Evolutionary conservation across 2,888 invertebrate genomes (phyloP).

Genomic region (Stegophylla sp.): DNA sequence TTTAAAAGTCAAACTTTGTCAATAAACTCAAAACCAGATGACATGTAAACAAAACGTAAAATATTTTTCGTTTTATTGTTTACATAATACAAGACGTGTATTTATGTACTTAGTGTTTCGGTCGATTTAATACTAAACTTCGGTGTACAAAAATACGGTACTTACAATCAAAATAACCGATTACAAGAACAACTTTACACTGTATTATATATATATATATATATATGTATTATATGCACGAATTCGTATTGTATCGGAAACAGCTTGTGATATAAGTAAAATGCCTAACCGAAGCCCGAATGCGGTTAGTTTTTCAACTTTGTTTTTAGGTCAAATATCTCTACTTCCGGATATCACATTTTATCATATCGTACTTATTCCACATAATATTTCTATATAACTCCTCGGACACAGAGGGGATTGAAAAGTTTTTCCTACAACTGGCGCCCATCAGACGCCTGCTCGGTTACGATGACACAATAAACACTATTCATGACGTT

Average conservation of each 20-base stretch:
- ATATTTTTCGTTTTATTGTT: slow-evolving; percentile 16
- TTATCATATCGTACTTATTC: slow-evolving; percentile 15
- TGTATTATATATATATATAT: not conserved
- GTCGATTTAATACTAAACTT: slow-evolving; percentile 17
- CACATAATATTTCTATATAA: not conserved
- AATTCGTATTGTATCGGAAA: slow-evolving; percentile 2
- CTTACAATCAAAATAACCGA: not conserved
- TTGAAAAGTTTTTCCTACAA: slow-evolving; percentile 22
- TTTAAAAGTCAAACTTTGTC: not conserved
- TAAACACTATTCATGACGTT: not conserved
- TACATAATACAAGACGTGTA: too few species aligned
- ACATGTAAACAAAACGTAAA: slow-evolving; percentile 37
- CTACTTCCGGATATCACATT: not conserved
- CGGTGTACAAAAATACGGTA: not conserved
- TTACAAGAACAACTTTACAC: not conserved
- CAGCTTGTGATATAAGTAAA: slow-evolving; percentile 20
- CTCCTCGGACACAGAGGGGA: not conserved
- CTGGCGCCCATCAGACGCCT: slow-evolving; percentile 25
- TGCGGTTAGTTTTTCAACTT: slow-evolving; percentile 12
- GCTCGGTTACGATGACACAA: slow-evolving; percentile 3
- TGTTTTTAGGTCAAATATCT: slow-evolving; percentile 18
- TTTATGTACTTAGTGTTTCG: not conserved
- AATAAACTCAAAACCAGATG: slow-evolving; percentile 15
- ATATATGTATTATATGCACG: not conserved
- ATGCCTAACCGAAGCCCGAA: not conserved